Base-by-base conservation (phyloP, 2,888 invertebrate species). In the Folsomia manolachei region DNA sequence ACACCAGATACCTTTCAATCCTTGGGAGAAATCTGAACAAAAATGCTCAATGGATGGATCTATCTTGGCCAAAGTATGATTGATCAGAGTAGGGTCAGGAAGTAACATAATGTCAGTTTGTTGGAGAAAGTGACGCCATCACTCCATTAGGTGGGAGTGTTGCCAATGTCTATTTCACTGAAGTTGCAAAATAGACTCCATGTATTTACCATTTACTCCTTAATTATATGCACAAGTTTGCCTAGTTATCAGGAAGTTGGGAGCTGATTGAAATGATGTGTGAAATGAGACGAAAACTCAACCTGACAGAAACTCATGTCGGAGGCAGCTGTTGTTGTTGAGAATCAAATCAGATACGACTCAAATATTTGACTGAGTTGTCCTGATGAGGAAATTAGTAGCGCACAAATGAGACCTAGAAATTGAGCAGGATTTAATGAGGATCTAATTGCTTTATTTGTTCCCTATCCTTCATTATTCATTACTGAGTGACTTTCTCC, bases 381-480 rank as follows among this genome's bases (percentile, higher is more conserved):
- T n/a, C n/a, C 74, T 78, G 80, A 78, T 78, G 80, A 78, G 79
- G 75, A 79, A 80, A 79, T 79, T 79, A 78, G 79, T 79, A 56
- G 7, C 19, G 56, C 19, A 56, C 19, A 78, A 74, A 74, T 73
- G 73, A 71, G 77, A 76, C 64, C 21, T 52, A 53, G 9, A 24
- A 67, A 69, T 64, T 70, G 71, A 71, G 67, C 56, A n/a, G 26
- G 65, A n/a, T 74, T 71, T 80, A 80, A 80, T 77, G 80, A 80
- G 80, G 77, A 72, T 79, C 78, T 80, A 80, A 80, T 80, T 80
- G 78, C 79, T 80, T 79, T 80, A 80, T 79, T 80, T 80, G 79
- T 78, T 77, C 74, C 75, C 75, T 72, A 77, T 78, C 79, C 73
- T 79, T 78, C 78, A 78, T 79, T 76, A 80, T 78, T 78, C 79